Percentiles rank a stretch among this genome's conserved stretches.
phyloP scores from a whole-genome alignment of 92 coral and sea anemone species.

The Pocillopora meandrina region DNA sequence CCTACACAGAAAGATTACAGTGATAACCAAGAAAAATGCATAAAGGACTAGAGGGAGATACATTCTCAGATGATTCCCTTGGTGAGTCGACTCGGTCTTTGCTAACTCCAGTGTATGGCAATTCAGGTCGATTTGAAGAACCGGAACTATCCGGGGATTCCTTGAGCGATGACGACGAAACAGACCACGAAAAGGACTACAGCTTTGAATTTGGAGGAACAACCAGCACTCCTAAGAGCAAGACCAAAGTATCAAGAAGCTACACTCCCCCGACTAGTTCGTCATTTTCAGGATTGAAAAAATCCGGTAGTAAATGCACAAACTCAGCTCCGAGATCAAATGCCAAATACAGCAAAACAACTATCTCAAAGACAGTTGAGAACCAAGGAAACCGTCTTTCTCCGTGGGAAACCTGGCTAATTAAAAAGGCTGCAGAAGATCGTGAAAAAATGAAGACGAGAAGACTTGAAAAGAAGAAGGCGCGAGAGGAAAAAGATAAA shows the following conservation, averaged over 20 bases:
- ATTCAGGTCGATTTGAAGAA: conserved; percentile 29
- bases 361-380: conserved; percentile 22
- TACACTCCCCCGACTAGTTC: conserved; percentile 10
- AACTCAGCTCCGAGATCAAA: conserved; percentile 17
- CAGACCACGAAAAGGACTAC: conserved; percentile 17
- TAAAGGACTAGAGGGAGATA: conserved; percentile 24
- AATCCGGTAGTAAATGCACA: conserved; percentile 14
- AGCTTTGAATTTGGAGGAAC: conserved; percentile 22
- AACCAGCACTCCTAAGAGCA: conserved; percentile 16
- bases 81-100: conserved; percentile 97
- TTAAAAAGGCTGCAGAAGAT: conserved; percentile 77
- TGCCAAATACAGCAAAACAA: neutral
- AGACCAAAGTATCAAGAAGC: neutral
- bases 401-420: conserved; percentile 97
- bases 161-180: conserved; percentile 56
- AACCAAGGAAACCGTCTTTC: conserved; percentile 36
- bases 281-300: conserved; percentile 18
- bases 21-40: conserved; percentile 14
- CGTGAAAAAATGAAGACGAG: conserved; percentile 60
- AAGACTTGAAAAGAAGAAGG: conserved; percentile 50
- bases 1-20: neutral
- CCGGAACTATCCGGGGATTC: conserved; percentile 63
- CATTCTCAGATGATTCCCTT: conserved; percentile 80
- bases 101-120: conserved; percentile 73
- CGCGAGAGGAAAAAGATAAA: conserved; percentile 48